Conservation (phyloP, 2,797 vertebrate species). For the Girardinus metallicus region DNA sequence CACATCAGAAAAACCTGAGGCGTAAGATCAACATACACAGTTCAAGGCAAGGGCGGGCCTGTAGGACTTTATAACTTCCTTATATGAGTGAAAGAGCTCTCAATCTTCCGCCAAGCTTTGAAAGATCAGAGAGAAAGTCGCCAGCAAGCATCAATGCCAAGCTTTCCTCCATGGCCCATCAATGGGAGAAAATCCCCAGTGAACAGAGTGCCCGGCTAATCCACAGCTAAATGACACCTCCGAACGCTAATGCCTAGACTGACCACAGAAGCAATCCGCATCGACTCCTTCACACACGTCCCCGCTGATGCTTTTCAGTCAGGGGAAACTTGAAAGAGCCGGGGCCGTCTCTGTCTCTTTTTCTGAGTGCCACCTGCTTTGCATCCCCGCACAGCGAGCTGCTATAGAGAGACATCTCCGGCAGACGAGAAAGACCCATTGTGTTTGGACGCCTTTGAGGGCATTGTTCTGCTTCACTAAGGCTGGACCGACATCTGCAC, state of each 20-base stretch:
- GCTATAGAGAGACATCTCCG: constrained; percentile 82
- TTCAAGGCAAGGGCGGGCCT: background rate
- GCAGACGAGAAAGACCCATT: constrained; percentile 79
- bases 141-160: constrained; percentile 69
- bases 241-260: constrained; percentile 79
- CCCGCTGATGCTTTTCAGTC: constrained; percentile 73
- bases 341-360: constrained; percentile 62
- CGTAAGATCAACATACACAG: background rate
- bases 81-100: constrained; percentile 59
- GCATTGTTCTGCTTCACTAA: constrained; percentile 79
- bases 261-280: constrained; percentile 73
- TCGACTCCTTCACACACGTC: constrained; percentile 68
- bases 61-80: constrained; percentile 54
- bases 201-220: constrained; percentile 79
- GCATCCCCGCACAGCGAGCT: constrained; percentile 74
- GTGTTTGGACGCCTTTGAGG: constrained; percentile 80
- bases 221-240: constrained; percentile 81
- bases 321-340: constrained; percentile 74
- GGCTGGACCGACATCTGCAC: constrained; percentile 83
- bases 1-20: background rate
- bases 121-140: constrained; percentile 71
- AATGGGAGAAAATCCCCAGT: constrained; percentile 77
- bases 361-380: constrained; percentile 83
- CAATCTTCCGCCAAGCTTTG: constrained; percentile 62
- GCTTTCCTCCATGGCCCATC: constrained; percentile 65